Evolutionary conservation across 2,797 vertebrate species (phyloP), one percentile per base, ranked within the genome.

Genomic region (Chloroceryle amazona): DNA sequence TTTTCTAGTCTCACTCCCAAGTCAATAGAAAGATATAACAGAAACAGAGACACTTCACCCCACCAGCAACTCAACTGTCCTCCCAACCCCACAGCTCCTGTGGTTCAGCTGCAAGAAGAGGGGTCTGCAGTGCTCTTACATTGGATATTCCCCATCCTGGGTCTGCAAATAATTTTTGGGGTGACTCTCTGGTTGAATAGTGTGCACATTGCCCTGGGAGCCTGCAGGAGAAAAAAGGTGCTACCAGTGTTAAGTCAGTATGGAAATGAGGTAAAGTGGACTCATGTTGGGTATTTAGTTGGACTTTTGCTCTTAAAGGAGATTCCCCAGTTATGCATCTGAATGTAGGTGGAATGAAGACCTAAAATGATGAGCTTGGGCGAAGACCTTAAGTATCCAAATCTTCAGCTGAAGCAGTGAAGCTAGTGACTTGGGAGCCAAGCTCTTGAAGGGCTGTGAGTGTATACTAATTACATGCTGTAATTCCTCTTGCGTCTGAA

Each of bases 401-500:
- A 49, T 10, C 8, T 86, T 57, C 49, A 74, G 16, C 6, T 22
- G 41, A 67, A 73, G 37, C 11, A 17, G 17, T 10, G 67, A 41
- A 39, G 15, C 4, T 28, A 15, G 23, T 65, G 49, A 62, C 20
- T 4, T 44, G 18, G 61, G 58, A 79, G 54, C 9, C 26, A 61
- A 81, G 8, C 3, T 11, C 33, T 28, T 18, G 23, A 67, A 90
- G 19, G 31, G 10, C 9, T 70, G 7, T 29, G 81, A 80, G 18
- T 4, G 8, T 44, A 7, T 16, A 81, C 62, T 20, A 54, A 67
- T 75, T 29, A 68, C 4, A 9, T 11, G 6, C n/a, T 51, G 75
- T 65, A 86, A 78, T 83, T 97, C 81, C 85, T 91, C 75, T 80
- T 52, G 37, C 3, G 1, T 81, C 75, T 44, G 66, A 94, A 71